Evolutionary conservation across 1,140 invertebrate species (phyloP).

Genomic region (Diuraphis noxia): DNA sequence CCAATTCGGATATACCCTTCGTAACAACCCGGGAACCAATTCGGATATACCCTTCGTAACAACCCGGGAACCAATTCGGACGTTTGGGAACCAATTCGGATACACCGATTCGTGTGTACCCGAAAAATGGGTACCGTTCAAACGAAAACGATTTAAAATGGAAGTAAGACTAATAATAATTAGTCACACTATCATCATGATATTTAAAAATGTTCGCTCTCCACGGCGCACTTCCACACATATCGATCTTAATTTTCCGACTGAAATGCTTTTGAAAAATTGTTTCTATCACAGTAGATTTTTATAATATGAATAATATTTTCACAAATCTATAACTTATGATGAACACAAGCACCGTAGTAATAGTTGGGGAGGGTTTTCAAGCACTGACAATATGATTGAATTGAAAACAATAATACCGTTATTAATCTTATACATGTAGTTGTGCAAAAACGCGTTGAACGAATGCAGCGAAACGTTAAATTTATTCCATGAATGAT

Average conservation of each 20-base stretch:
- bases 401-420: neutral
- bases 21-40: too few relatives aligned
- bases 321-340: neutral
- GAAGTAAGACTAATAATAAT: neutral
- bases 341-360: neutral
- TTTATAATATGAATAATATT: neutral
- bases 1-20: too few relatives aligned
- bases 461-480: neutral
- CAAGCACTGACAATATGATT: neutral
- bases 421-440: neutral
- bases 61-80: too few relatives aligned
- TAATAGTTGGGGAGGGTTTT: neutral
- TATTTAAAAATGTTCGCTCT: neutral
- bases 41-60: too few relatives aligned
- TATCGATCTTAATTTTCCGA: neutral
- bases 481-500: slow-evolving; percentile 4
- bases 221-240: too few relatives aligned
- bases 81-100: too few relatives aligned
- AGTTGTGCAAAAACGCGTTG: neutral
- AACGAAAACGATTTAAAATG: neutral
- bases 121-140: neutral
- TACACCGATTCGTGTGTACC: too few relatives aligned
- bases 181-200: neutral
- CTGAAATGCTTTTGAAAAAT: neutral
- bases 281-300: neutral